A percentile compares a stretch with the other conserved stretches of the same genome.
Conservation (phyloP, 2,888 invertebrate genomes). For the Fragum fragum region DNA sequence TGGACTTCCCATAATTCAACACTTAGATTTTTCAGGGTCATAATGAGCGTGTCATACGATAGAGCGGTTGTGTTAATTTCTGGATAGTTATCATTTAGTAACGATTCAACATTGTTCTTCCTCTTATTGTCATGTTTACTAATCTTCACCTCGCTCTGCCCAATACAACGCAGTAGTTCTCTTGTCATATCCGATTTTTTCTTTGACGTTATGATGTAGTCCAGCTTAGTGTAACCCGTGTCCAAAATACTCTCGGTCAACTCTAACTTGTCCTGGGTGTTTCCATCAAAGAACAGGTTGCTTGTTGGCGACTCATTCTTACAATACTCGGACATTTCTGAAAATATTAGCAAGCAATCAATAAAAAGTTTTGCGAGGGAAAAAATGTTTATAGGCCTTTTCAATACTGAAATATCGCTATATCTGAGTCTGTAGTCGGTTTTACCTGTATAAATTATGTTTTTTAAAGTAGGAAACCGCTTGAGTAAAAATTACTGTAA, state of each 20-base stretch:
- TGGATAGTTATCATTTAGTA: background rate
- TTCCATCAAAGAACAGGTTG: background rate
- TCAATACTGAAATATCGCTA: too few relatives aligned
- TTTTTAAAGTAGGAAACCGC: too few relatives aligned
- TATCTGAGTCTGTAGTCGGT: too few relatives aligned
- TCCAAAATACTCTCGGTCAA: background rate
- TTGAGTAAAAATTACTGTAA: too few relatives aligned
- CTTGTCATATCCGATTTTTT: conserved; percentile 5
- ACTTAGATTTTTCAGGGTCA: background rate
- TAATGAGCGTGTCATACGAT: background rate
- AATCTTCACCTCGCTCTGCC: background rate
- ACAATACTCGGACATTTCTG: conserved; percentile 23
- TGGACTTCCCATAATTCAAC: background rate
- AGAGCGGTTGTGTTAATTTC: background rate
- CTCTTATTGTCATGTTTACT: background rate
- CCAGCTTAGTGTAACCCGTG: background rate
- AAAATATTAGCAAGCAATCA: too few relatives aligned
- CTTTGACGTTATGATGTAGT: conserved; percentile 1
- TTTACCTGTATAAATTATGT: too few relatives aligned
- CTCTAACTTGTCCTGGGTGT: background rate
- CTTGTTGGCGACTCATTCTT: conserved; percentile 8
- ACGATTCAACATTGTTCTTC: background rate
- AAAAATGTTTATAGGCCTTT: too few relatives aligned
- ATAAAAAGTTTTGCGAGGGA: too few relatives aligned
- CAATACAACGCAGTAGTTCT: conserved; percentile 7